A percentile compares a stretch with the other conserved stretches of the same genome.
phyloP scores from a whole-genome alignment of 2,797 vertebrate species.

The Hydrolagus colliei region DNA sequence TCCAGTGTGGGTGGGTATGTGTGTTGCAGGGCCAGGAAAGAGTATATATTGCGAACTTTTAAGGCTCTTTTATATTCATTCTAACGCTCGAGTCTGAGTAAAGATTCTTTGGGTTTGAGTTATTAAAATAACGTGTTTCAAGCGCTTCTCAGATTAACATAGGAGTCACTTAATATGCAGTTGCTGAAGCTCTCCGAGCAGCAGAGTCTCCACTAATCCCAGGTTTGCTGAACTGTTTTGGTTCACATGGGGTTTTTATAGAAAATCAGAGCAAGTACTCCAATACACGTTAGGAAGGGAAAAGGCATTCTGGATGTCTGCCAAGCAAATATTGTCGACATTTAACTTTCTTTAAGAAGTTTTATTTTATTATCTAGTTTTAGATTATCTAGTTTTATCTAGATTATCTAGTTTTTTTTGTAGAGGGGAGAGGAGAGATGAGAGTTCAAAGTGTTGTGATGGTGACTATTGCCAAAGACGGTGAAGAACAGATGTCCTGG shows the following conservation, averaged over 20 bases:
- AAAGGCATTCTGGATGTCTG: constrained; percentile 21
- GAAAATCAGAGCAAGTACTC: constrained; percentile 30
- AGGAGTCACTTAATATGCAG: constrained; percentile 25
- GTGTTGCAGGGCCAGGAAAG: background rate
- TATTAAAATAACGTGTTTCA: constrained; percentile 3
- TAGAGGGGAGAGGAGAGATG: background rate
- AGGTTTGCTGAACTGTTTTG: constrained; percentile 27
- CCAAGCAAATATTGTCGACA: constrained; percentile 30
- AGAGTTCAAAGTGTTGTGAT: constrained; percentile 23
- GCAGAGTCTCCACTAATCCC: constrained; percentile 25
- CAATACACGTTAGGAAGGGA: constrained; percentile 29
- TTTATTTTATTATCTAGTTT: too few relatives aligned
- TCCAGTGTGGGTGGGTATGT: too few relatives aligned
- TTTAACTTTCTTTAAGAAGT: constrained; percentile 30
- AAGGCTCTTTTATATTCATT: background rate
- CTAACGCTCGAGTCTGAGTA: background rate
- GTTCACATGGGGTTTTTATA: constrained; percentile 30
- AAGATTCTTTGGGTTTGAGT: background rate
- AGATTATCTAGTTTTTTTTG: constrained; percentile 23
- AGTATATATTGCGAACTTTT: background rate
- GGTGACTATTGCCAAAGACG: constrained; percentile 27
- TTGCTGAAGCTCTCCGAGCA: constrained; percentile 14
- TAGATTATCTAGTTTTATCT: too few relatives aligned
- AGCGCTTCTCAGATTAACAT: constrained; percentile 27
- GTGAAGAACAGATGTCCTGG: constrained; percentile 27